Percentiles rank a stretch among this genome's conserved stretches.
phyloP scores from a whole-genome alignment of 92 coral and sea anemone genomes.

The Ricordea florida region DNA sequence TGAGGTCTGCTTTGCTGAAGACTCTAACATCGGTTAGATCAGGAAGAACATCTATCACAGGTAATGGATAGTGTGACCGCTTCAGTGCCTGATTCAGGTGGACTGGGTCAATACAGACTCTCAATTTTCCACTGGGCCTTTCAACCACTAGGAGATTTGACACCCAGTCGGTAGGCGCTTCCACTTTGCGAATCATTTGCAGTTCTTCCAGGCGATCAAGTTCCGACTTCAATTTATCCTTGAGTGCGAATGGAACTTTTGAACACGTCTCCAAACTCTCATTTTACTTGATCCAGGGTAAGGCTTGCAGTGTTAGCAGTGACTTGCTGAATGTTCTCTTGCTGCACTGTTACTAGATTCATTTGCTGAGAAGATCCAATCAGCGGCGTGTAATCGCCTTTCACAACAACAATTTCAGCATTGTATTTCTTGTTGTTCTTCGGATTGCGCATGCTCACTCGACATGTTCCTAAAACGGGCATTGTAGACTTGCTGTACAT shows the following conservation, averaged over 20 bases:
- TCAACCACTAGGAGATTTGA: no score
- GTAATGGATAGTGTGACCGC: constrained; percentile 23
- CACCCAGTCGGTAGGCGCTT: no score
- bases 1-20: constrained; percentile 7
- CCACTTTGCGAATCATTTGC: background rate
- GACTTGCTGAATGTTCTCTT: constrained; percentile 22
- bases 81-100: constrained; percentile 24
- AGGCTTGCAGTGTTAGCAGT: background rate
- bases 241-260: no score
- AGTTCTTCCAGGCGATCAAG: background rate
- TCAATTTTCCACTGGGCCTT: no score
- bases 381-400: constrained; percentile 39
- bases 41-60: constrained; percentile 3
- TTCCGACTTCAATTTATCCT: no score
- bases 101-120: constrained; percentile 11
- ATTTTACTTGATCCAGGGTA: background rate
- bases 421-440: constrained; percentile 42
- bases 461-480: constrained; percentile 30
- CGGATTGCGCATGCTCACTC: constrained; percentile 46
- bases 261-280: background rate
- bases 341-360: constrained; percentile 26
- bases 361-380: constrained; percentile 41
- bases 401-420: constrained; percentile 44
- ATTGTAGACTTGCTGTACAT: constrained; percentile 33
- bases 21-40: background rate